phyloP scores from a whole-genome alignment of 2,888 invertebrate species.

The Drosophila nigricruria region DNA sequence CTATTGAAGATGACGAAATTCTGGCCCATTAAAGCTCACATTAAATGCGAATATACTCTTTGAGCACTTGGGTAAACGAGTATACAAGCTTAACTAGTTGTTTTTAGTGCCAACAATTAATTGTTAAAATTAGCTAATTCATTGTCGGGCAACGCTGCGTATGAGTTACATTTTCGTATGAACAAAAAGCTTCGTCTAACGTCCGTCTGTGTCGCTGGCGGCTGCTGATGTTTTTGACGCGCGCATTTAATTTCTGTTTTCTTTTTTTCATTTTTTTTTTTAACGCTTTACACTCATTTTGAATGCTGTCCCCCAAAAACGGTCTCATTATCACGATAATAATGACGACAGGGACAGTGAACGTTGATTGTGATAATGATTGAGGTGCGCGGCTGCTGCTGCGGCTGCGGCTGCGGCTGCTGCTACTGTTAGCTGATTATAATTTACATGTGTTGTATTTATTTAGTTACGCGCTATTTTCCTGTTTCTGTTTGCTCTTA shows the following conservation, averaged over 20 bases:
- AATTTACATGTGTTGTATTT: conserved; percentile 60
- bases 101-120: conserved; percentile 23
- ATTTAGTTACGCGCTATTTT: conserved; percentile 60
- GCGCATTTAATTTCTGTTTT: conserved; percentile 10
- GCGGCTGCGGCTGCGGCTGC: conserved; percentile 6
- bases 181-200: conserved; percentile 5
- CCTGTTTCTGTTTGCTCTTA: conserved; percentile 49
- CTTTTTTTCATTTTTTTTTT: conserved; percentile 1
- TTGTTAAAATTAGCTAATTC: conserved; percentile 14
- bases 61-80: neutral
- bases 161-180: conserved; percentile 23
- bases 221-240: conserved; percentile 4
- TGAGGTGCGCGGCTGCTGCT: conserved; percentile 36
- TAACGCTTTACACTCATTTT: conserved; percentile 11
- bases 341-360: conserved; percentile 14
- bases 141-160: conserved; percentile 30
- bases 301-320: conserved; percentile 24
- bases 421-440: conserved; percentile 33
- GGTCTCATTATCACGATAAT: conserved; percentile 44
- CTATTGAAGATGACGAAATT: neutral
- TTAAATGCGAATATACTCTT: neutral
- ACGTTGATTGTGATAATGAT: conserved; percentile 51
- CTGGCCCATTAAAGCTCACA: neutral
- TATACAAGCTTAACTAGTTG: neutral
- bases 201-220: neutral